phyloP scores from a whole-genome alignment of 1,140 invertebrate genomes.

The Drosophila parvula region DNA sequence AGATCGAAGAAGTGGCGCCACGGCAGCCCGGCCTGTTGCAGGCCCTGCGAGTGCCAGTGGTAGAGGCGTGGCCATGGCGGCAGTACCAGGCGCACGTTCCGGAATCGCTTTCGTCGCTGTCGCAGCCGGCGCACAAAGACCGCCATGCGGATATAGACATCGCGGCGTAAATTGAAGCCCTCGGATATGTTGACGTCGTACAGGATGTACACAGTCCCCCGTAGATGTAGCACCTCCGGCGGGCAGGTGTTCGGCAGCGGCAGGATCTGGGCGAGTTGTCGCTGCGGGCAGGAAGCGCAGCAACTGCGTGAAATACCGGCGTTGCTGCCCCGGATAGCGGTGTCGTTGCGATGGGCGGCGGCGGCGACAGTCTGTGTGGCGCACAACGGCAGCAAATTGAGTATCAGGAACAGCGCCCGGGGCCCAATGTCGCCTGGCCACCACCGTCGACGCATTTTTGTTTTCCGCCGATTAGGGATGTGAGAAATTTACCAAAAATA shows the following conservation, averaged over 20 bases:
- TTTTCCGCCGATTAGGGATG: constrained; percentile 11
- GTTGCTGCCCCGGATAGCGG: neutral
- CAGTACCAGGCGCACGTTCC: constrained; percentile 88
- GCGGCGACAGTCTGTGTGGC: neutral
- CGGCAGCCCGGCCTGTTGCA: constrained; percentile 75
- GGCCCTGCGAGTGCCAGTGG: constrained; percentile 92
- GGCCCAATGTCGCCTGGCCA: constrained; percentile 36
- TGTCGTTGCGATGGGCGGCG: constrained; percentile 11
- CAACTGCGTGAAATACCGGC: neutral
- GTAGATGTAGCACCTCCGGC: constrained; percentile 31
- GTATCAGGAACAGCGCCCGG: constrained; percentile 21
- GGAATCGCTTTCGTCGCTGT: constrained; percentile 84
- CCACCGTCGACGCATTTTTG: constrained; percentile 35
- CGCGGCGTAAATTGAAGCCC: constrained; percentile 97
- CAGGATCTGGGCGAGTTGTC: constrained; percentile 23
- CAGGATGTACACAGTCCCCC: constrained; percentile 84
- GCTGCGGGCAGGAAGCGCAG: constrained; percentile 23
- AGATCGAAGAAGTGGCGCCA: constrained; percentile 96
- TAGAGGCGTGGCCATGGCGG: constrained; percentile 96
- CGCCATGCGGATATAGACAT: constrained; percentile 97
- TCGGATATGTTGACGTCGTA: constrained; percentile 98
- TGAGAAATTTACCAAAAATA: neutral
- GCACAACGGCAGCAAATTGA: neutral
- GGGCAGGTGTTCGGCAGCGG: constrained; percentile 50
- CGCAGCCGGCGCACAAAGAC: constrained; percentile 89